phyloP scores from a whole-genome alignment of 2,888 invertebrate species.

The Darwinula stevensoni region DNA sequence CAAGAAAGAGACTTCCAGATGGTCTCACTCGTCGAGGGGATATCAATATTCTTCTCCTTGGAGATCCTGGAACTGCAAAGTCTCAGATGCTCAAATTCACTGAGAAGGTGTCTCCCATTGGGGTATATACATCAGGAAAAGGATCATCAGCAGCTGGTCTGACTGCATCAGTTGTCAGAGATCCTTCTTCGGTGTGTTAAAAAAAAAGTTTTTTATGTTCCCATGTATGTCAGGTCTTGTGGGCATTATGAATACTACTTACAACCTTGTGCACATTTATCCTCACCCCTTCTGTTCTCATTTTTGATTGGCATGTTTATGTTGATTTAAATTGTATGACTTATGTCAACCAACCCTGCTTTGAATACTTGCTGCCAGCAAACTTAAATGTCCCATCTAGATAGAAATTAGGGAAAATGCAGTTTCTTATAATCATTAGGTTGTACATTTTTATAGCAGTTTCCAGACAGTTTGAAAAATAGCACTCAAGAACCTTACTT shows the following conservation, averaged over 20 bases:
- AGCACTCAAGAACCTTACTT: no score
- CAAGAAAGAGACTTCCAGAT: conserved; percentile 66
- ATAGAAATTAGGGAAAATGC: no score
- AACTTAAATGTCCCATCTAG: no score
- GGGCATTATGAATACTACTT: no score
- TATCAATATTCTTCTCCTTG: conserved; percentile 73
- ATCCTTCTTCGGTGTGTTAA: conserved; percentile 49
- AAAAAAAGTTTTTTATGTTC: no score
- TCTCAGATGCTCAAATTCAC: conserved; percentile 92
- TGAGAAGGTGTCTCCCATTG: conserved; percentile 73
- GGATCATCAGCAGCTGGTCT: conserved; percentile 96
- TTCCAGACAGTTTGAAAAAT: no score
- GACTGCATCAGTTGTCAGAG: conserved; percentile 84
- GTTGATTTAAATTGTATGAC: background rate
- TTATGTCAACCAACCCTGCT: no score
- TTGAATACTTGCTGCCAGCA: no score
- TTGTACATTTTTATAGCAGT: no score
- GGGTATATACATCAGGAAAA: conserved; percentile 95
- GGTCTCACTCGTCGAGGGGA: conserved; percentile 84
- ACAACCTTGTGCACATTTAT: background rate
- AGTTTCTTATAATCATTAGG: no score
- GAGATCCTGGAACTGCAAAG: conserved; percentile 99
- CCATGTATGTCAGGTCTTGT: no score
- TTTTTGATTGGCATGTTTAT: background rate
- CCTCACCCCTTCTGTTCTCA: background rate